Evolutionary conservation across 2,888 invertebrate genomes (phyloP).

Genomic region (Melanostoma mellinum): DNA sequence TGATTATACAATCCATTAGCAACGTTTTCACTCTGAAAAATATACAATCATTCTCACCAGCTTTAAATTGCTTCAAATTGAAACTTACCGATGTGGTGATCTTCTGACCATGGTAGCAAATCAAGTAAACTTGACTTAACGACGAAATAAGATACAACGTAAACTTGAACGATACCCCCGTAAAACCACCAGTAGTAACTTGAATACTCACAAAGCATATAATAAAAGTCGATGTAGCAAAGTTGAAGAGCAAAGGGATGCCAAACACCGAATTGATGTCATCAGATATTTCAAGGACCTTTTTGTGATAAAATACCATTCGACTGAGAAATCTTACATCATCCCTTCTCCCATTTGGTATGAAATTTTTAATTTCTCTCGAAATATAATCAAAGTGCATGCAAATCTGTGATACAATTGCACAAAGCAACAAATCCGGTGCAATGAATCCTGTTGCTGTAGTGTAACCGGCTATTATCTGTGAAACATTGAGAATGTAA

Average conservation of each 20-base stretch:
- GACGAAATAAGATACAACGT: constrained; percentile 77
- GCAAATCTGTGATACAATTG: constrained; percentile 77
- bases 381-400: constrained; percentile 79
- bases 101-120: constrained; percentile 77
- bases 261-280: constrained; percentile 78
- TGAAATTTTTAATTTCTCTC: constrained; percentile 71
- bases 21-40: constrained; percentile 76
- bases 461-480: constrained; percentile 76
- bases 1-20: constrained; percentile 78
- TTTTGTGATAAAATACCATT: constrained; percentile 76
- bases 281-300: constrained; percentile 73
- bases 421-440: constrained; percentile 78
- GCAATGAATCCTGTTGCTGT: constrained; percentile 77
- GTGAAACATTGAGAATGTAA: constrained; percentile 75
- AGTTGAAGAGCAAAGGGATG: constrained; percentile 77
- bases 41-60: neutral
- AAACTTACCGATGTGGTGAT: constrained; percentile 76
- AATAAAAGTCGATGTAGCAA: constrained; percentile 77
- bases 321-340: constrained; percentile 74
- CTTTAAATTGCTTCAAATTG: neutral
- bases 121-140: constrained; percentile 77
- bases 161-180: constrained; percentile 76
- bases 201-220: constrained; percentile 80
- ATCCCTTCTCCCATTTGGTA: constrained; percentile 54
- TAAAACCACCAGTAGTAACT: constrained; percentile 76